Percentiles rank a stretch among this genome's conserved stretches.
phyloP scores from a whole-genome alignment of 2,797 vertebrate genomes.

The Gambusia yucatana region DNA sequence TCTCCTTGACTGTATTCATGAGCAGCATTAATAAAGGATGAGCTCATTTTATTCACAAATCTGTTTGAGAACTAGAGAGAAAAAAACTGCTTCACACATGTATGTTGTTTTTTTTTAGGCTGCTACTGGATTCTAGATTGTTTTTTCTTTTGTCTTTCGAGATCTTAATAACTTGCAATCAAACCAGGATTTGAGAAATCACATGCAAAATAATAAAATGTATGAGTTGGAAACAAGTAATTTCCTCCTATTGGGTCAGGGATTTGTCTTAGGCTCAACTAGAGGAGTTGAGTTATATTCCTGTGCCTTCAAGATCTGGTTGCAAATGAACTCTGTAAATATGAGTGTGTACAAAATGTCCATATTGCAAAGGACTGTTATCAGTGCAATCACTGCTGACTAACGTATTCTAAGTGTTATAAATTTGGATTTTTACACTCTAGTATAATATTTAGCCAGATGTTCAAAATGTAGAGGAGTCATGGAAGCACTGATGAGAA shows the following conservation, averaged over 20 bases:
- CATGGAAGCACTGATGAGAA: background rate
- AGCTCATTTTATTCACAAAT: slow-evolving; percentile 23
- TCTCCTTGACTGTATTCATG: slow-evolving; percentile 27
- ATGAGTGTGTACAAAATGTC: background rate
- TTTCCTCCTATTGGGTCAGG: background rate
- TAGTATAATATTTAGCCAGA: background rate
- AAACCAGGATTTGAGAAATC: too few relatives aligned
- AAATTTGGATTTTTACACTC: background rate
- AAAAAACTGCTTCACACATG: background rate
- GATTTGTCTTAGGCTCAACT: background rate
- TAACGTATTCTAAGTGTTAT: background rate
- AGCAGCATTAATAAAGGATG: slow-evolving; percentile 11
- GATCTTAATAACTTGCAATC: too few relatives aligned
- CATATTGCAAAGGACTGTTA: background rate
- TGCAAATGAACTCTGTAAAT: background rate
- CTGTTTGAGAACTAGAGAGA: background rate
- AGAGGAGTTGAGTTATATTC: background rate
- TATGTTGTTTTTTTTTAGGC: too few relatives aligned
- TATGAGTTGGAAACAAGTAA: background rate
- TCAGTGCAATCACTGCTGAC: background rate
- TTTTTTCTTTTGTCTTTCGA: too few relatives aligned
- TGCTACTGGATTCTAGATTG: too few relatives aligned
- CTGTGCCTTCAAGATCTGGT: background rate
- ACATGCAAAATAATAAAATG: too few relatives aligned
- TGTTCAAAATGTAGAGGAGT: background rate